Evolutionary conservation across 2,113 vertebrate genomes (phyloP).

Genomic region (Megatriorchis doriae): DNA sequence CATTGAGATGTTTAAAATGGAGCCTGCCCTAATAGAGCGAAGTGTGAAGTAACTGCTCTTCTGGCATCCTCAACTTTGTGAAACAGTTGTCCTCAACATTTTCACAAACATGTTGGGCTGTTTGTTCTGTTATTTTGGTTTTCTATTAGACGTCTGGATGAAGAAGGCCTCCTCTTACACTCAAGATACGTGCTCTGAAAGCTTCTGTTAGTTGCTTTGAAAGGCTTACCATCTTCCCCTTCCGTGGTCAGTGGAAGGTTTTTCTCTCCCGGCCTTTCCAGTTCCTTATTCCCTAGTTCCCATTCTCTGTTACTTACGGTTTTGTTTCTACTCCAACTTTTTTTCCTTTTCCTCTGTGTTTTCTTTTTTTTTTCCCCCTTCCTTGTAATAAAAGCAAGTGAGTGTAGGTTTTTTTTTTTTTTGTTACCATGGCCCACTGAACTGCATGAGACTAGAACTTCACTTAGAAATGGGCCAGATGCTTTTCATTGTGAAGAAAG

Average conservation of each 20-base stretch:
- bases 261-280: neutral
- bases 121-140: slow-evolving; percentile 23
- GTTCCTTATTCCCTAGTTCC: neutral
- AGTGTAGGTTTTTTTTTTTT: neutral
- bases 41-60: slow-evolving; percentile 60
- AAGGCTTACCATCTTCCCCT: neutral
- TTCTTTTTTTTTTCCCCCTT: no score
- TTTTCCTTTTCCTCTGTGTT: neutral
- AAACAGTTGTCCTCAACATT: slow-evolving; percentile 50
- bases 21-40: slow-evolving; percentile 53
- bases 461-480: neutral
- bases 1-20: slow-evolving; percentile 49
- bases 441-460: neutral
- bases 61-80: slow-evolving; percentile 49
- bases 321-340: neutral
- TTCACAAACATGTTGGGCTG: slow-evolving; percentile 44
- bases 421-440: neutral
- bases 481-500: neutral
- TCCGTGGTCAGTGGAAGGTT: neutral
- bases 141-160: slow-evolving; percentile 17
- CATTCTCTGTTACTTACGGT: neutral
- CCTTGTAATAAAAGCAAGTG: neutral
- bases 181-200: neutral
- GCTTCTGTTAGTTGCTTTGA: neutral
- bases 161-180: slow-evolving; percentile 15